Base-by-base conservation (phyloP, 1,140 invertebrate genomes). In the Arctopsyche grandis region DNA sequence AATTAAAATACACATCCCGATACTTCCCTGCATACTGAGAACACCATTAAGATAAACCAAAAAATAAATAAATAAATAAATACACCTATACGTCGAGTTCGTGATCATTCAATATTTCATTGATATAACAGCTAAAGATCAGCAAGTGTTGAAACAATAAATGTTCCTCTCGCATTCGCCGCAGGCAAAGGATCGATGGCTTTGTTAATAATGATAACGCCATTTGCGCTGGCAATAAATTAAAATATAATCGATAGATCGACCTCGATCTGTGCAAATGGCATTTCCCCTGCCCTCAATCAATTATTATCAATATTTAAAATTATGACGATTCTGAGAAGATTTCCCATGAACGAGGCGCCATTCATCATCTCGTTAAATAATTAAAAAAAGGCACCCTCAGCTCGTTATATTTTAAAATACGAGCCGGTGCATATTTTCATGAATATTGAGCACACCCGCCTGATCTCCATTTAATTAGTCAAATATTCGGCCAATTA, bases 101-200 rank as follows among this genome's bases (percentile, higher is more conserved):
- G 56, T 60, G 56, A 66, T 66, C 63, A 66, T 66, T 66, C 63
- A 66, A 66, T 66, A 66, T 66, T 24, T 66, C 63, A 66, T 66
- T 22, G 63, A 24, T 14, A 66, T 9, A 66, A 66, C 63, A 22
- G 24, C 21, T 3, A 29, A 66, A 24, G 63, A 66, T 66, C 63
- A n/a, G 21, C 63, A 29, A 66, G 24, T 29, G 63, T 66, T 29
- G 63, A 66, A 66, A 66, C 63, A 66, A 66, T 26, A 26, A 66
- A 66, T 26, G 24, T 24, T 66, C 24, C 0, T 21, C 19, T 24
- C 63, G 24, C 12, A 26, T 22, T 24, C 63, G 22, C 24, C 63
- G 21, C 21, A 10, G 22, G 24, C 21, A 12, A 24, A 66, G 63
- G 63, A 66, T 66, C 63, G 63, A 66, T 29, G 63, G 24, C 63